Conservation (phyloP, 1,140 invertebrate species). For the Brachionus sp. region DNA sequence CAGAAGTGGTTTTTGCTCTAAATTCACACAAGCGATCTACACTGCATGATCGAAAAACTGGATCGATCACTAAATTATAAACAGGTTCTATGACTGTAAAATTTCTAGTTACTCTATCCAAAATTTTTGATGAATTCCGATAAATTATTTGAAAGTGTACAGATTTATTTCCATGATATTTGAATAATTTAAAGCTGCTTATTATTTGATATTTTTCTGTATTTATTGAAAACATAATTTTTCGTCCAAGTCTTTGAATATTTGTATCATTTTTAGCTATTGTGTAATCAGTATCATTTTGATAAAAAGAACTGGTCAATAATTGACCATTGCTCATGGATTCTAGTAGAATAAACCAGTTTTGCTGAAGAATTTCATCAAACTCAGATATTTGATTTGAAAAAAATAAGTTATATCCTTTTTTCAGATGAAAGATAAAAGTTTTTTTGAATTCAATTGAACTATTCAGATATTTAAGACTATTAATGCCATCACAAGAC, state of each 20-base stretch:
- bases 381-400: not conserved
- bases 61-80: not conserved
- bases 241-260: not conserved
- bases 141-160: not conserved
- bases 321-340: not conserved
- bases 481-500: not conserved
- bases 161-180: not conserved
- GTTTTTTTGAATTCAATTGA: not conserved
- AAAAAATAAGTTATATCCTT: not conserved
- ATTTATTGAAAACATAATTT: not conserved
- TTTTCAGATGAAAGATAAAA: not conserved
- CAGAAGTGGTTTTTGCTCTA: not conserved
- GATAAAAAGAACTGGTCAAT: not conserved
- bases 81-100: not conserved
- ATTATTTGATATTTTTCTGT: not conserved
- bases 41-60: not conserved
- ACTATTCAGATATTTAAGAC: not conserved
- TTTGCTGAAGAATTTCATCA: not conserved
- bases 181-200: not conserved
- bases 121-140: not conserved
- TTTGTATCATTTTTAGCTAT: not conserved
- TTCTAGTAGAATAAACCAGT: not conserved
- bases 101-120: not conserved
- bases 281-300: not conserved
- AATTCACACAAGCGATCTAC: not conserved